Evolutionary conservation across 2,797 vertebrate species (phyloP).

Genomic region (Anguilla pacifica): DNA sequence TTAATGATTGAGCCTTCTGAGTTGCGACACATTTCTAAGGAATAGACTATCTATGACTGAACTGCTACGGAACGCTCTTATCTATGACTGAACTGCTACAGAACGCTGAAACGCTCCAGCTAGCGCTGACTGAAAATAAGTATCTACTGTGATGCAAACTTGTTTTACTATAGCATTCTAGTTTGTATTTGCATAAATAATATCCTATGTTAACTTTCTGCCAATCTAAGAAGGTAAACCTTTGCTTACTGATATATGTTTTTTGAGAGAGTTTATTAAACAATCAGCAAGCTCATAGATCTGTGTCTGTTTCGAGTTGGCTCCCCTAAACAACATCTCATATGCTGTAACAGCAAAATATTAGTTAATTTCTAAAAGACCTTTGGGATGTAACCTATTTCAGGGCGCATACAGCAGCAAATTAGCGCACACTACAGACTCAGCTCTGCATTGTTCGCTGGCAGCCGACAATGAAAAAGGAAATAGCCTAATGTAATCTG

Average conservation of each 20-base stretch:
- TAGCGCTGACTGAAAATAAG: background rate
- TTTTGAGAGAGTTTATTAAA: background rate
- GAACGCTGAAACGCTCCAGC: background rate
- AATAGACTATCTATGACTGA: background rate
- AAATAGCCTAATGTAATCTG: slow-evolving; percentile 3
- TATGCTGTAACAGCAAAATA: background rate
- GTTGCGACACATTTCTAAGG: background rate
- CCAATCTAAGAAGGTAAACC: background rate
- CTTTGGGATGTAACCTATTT: background rate
- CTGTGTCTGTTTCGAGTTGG: background rate
- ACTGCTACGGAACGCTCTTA: background rate
- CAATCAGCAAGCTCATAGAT: background rate
- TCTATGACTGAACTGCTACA: background rate
- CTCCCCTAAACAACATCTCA: background rate
- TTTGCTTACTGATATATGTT: background rate
- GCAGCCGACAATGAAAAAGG: background rate
- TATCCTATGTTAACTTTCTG: background rate
- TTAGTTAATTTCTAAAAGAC: background rate
- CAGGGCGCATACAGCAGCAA: background rate
- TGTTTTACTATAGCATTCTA: no score
- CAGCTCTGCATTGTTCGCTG: background rate
- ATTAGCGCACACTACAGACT: background rate
- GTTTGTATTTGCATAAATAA: no score
- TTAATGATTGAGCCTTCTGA: background rate
- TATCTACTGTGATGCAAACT: background rate